Base-by-base conservation (phyloP, 2,113 vertebrate genomes). In the Thymallus thymallus region DNA sequence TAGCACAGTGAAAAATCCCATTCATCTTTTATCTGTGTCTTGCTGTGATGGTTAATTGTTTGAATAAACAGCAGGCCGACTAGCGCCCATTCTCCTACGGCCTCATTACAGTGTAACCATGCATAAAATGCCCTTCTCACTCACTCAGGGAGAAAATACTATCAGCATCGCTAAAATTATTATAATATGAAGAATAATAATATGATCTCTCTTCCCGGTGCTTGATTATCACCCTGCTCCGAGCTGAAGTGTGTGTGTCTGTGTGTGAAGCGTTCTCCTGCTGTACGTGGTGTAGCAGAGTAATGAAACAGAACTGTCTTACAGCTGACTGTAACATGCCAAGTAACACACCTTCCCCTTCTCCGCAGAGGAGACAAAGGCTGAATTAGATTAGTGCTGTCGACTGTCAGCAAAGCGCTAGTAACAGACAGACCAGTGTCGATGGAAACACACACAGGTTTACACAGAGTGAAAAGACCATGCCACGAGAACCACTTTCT, bases 331-430 rank as follows among this genome's bases (percentile, higher is more conserved):
- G 14, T 58, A 24, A 58, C 69, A 41, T 56, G 24, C 22, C 68
- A 32, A 5, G 26, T 24, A 30, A 32, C 68, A 24, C 30, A 58
- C 73, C 26, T 74, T 41, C 35, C 7, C 35, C 35, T 41, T 26
- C 24, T 66, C 48, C 55, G 16, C 64, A 45, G 51, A 61, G 62
- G 68, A 16, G 14, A 41, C 35, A 7, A 30, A 51, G 56, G 13
- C 58, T 1, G 68, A 74, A 75, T 79, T 66, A 32, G 30, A 74
- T 69, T 24, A 9, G 32, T 58, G 68, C 55, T 76, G 78, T 71
- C 29, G 16, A 13, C 69, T 64, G 66, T 68, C 63, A 56, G 35
- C 56, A 56, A 46, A 60, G 45, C 60, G 32, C 6, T 73, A 29
- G 67, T 14, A 48, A 32, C 32, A 76, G 65, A 68, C 22, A 22